Percentiles rank a stretch among this genome's conserved stretches.
phyloP scores from a whole-genome alignment of 2,113 vertebrate species.

The Rhagologus leucostigma region DNA sequence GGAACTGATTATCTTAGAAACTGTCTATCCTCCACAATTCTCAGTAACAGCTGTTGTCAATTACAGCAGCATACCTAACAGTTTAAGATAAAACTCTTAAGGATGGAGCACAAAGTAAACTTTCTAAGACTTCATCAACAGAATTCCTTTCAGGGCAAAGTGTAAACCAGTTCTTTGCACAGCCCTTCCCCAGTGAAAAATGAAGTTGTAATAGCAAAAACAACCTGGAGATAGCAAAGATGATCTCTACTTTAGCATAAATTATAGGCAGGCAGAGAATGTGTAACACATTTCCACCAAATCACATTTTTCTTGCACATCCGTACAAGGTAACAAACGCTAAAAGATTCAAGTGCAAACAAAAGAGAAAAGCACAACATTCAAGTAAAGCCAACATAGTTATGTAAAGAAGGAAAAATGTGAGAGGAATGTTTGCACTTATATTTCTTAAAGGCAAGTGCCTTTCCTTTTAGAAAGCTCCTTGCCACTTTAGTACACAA shows the following conservation, averaged over 20 bases:
- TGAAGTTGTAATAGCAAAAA: neutral
- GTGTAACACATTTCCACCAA: neutral
- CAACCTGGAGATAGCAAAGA: neutral
- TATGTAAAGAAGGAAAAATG: neutral
- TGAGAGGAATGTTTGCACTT: neutral
- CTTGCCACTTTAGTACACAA: neutral
- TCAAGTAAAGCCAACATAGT: neutral
- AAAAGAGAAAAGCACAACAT: neutral
- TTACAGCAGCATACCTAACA: conserved; percentile 48
- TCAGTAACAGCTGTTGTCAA: conserved; percentile 58
- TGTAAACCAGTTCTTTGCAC: neutral
- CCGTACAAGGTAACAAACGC: neutral
- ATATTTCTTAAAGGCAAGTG: neutral
- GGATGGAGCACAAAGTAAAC: conserved; percentile 5
- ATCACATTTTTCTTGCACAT: neutral
- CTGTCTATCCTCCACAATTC: conserved; percentile 23
- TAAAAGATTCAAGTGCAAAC: neutral
- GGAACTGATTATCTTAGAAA: conserved; percentile 46
- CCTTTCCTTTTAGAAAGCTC: too few species aligned
- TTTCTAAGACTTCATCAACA: neutral
- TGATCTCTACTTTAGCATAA: neutral
- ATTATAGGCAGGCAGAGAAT: neutral
- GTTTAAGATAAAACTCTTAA: conserved; percentile 41
- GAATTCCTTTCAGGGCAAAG: conserved; percentile 15
- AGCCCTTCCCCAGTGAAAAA: neutral